Evolutionary conservation across 2,113 vertebrate species (phyloP).

Genomic region (Labeo catla): DNA sequence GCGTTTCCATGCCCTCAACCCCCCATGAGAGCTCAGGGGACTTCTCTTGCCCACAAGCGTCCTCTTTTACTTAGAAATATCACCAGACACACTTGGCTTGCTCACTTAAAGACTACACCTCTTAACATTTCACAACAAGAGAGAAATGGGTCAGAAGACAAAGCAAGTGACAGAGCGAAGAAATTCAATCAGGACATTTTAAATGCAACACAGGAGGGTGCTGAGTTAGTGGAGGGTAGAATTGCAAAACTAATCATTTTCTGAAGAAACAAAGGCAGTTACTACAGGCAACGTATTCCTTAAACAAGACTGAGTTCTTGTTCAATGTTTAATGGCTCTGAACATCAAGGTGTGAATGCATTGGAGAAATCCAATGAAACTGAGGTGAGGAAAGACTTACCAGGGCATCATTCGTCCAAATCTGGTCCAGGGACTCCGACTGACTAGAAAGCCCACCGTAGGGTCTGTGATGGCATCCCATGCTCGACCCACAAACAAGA

Average conservation of each 20-base stretch:
- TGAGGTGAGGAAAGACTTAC: conserved; percentile 70
- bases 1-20: neutral
- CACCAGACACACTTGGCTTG: conserved; percentile 6
- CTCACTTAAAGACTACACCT: neutral
- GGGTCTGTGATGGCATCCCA: conserved; percentile 97
- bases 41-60: neutral
- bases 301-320: conserved; percentile 8
- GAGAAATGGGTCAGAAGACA: conserved; percentile 39
- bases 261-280: neutral
- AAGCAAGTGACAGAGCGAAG: conserved; percentile 10
- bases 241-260: neutral
- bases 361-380: neutral
- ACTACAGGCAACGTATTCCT: neutral
- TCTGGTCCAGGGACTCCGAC: conserved; percentile 87
- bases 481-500: conserved; percentile 90
- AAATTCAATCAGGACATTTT: conserved; percentile 32
- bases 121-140: conserved; percentile 30
- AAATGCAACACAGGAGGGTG: neutral
- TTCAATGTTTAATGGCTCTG: neutral
- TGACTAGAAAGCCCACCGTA: conserved; percentile 92
- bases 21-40: neutral
- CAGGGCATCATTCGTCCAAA: conserved; percentile 94
- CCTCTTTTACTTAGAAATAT: conserved; percentile 18
- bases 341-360: neutral
- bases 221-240: neutral